These are phyloP conservation scores for Agrochola lota DNA, from an alignment of 2,888 invertebrate genomes.

Conservation along the genomic window DNA sequence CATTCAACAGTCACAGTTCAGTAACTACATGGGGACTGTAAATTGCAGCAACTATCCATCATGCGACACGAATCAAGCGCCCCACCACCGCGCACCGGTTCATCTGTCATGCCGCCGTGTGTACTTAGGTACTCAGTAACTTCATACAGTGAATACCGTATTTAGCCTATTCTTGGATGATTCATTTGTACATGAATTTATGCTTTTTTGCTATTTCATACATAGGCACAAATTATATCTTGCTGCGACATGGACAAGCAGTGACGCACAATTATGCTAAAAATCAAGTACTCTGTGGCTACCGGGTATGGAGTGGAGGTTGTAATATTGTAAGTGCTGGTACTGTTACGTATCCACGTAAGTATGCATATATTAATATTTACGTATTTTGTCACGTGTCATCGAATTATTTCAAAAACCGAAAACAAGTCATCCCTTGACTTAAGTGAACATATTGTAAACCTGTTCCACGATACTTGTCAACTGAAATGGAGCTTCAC, in stretches of 20 bases:
- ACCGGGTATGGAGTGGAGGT: background rate
- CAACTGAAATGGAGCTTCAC: background rate
- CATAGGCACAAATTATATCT: too few species aligned
- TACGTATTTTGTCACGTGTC: too few species aligned
- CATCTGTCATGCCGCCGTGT: background rate
- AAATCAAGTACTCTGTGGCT: background rate
- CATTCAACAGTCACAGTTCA: background rate
- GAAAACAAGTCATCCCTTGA: background rate
- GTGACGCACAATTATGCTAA: background rate
- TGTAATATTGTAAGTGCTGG: background rate
- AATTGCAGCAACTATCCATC: background rate
- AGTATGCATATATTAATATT: background rate
- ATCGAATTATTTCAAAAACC: background rate
- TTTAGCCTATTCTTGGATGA: background rate
- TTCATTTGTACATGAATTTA: background rate
- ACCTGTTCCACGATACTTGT: background rate
- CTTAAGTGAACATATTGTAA: background rate
- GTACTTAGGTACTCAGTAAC: background rate
- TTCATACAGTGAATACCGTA: background rate
- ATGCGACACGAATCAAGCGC: background rate
- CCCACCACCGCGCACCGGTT: background rate
- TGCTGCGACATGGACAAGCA: too few species aligned
- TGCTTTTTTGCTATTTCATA: background rate
- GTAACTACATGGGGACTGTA: background rate
- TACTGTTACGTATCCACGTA: too few species aligned